Evolutionary conservation across 1,140 invertebrate genomes (phyloP), one percentile per base, ranked within the genome.

Genomic region (Danaus melanippus): DNA sequence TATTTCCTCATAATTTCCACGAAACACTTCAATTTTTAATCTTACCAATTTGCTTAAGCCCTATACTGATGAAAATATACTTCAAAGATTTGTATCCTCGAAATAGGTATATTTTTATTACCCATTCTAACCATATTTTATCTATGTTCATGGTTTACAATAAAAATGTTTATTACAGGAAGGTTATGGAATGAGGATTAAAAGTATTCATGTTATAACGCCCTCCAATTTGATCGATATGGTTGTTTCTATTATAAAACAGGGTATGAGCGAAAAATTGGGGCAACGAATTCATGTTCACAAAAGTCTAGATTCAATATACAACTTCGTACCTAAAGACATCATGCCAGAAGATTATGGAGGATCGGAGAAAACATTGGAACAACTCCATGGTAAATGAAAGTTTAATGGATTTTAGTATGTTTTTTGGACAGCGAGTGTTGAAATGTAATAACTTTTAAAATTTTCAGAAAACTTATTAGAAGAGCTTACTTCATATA

Each of bases 341-440:
- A 60, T 70, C 10, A 47, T 84, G 10, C 79, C 79, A 7, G 43
- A 46, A 9, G 72, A 84, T 12, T 74, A 71, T 52, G 76, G 74
- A 8, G 80, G 80, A 9, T 67, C 59, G 1, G 67, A 73, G 44
- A 64, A 43, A 12, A 60, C 72, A 1, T 21, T 82, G n/a, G 49
- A 55, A 10, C 64, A 74, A 55, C 21, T 80, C 10, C 62, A 66
- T 17, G 61, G 60, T 67, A 57, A 59, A 50, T 55, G 9, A 11
- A 10, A 40, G 32, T 21, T 10, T 43, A 1, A 32, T 10, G 12
- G 44, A 12, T 15, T 10, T 17, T 43, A 47, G 12, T 17, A 32
- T 5, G 6, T 32, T 32, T 2, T 15, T 32, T 32, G 5, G 2
- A 7, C 5, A 32, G 7, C 21, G 21, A 32, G 21, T 32, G 21